Evolutionary conservation across 2,797 vertebrate species (phyloP), one percentile per base, ranked within the genome.

Genomic region (Buphagus erythrorhynchus): DNA sequence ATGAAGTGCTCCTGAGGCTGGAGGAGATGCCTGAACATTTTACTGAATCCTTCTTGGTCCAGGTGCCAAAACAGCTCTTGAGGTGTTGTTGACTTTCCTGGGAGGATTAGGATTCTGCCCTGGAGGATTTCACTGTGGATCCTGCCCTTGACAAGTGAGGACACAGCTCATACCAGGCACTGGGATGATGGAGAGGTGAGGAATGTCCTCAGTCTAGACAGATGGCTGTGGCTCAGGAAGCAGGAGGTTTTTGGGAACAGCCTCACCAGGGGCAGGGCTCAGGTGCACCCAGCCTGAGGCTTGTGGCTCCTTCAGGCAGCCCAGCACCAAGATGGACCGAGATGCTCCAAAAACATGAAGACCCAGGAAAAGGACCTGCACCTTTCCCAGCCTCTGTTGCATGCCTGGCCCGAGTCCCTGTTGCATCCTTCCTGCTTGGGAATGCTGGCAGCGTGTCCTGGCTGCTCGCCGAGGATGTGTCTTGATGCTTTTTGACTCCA

Each of bases 131-230:
- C 8, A 4, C 35, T 0, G 0, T 0, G 13, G 42, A 52, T 86
- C 63, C 25, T 73, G 84, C 91, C 59, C 78, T 45, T 28, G 68
- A 52, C 78, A 68, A 79, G 95, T 45, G 87, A 96, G 78, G 84
- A 55, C 86, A 45, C 0, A 29, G 80, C 72, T 91, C 20, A 2
- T 62, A n/a, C 24, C 67, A 75, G 42, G 76, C 3, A 1, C n/a
- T 0, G 11, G 73, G 81, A 62, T 79, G 75, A 10, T 49, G 71
- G 31, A 90, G 80, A 15, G 46, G 13, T 1, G 12, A 91, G 89
- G 93, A 94, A 93, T 88, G 92, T 90, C 87, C 90, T 95, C 74
- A 0, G 82, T 96, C 93, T 95, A 93, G 96, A 94, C 87, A 2
- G 81, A 31, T 46, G 89, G 62, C 82, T 87, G 42, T 94, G 88